phyloP scores from a whole-genome alignment of 2,797 vertebrate genomes.

The Artibeus jamaicensis region DNA sequence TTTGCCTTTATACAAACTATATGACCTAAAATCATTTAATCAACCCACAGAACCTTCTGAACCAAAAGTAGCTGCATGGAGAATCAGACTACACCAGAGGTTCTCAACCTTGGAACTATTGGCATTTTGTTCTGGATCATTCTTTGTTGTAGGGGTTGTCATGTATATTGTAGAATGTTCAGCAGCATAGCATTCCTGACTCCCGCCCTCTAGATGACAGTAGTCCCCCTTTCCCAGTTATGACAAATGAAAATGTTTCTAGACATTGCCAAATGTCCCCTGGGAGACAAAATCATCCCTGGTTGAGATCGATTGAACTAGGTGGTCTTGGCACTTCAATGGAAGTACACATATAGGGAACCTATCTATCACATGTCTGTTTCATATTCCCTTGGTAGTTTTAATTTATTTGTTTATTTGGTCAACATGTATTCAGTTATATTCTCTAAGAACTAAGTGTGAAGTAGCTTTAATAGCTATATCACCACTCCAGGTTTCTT shows the following conservation, averaged over 20 bases:
- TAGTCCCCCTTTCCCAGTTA: not conserved
- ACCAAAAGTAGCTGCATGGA: not conserved
- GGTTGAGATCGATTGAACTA: not conserved
- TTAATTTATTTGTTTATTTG: conserved; percentile 18
- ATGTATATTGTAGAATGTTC: not conserved
- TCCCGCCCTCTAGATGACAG: not conserved
- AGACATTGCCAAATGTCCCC: not conserved
- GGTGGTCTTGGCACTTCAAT: not conserved
- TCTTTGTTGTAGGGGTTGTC: not conserved
- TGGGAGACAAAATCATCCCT: not conserved
- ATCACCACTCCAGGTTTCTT: conserved; percentile 15
- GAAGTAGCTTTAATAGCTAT: conserved; percentile 37
- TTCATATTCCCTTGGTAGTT: conserved; percentile 38
- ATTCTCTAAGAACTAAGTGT: conserved; percentile 31
- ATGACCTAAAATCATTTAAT: not conserved
- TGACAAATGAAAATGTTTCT: not conserved
- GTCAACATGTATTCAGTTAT: conserved; percentile 11
- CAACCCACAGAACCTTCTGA: not conserved
- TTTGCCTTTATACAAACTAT: conserved; percentile 19
- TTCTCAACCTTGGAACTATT: not conserved
- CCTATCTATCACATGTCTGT: not conserved
- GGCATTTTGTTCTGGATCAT: not conserved
- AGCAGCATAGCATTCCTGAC: not conserved
- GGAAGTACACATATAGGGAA: not conserved
- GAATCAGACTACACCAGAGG: not conserved